Evolutionary conservation across 2,113 vertebrate genomes (phyloP).

Genomic region (Lasiurus cinereus): DNA sequence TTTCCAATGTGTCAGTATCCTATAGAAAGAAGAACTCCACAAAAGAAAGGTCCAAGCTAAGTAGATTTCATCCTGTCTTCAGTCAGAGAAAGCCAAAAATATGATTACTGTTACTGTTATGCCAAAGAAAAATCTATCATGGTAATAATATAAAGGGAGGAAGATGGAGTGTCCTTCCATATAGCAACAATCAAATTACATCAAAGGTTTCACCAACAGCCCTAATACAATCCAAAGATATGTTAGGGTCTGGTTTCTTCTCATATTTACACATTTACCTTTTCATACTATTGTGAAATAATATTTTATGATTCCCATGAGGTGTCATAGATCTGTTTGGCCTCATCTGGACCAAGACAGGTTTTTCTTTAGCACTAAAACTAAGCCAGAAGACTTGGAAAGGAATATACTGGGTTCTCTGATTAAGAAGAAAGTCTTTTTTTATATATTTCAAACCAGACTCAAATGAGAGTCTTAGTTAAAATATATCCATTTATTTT

Average conservation of each 20-base stretch:
- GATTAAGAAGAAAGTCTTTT: constrained; percentile 25
- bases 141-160: constrained; percentile 15
- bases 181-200: neutral
- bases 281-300: neutral
- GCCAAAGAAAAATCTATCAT: neutral
- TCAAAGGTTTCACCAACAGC: neutral
- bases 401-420: neutral
- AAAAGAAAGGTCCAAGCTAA: neutral
- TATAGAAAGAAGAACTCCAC: neutral
- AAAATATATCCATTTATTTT: constrained; percentile 18
- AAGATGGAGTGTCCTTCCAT: neutral
- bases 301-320: constrained; percentile 16
- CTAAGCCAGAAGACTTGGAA: constrained; percentile 24
- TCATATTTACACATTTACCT: neutral
- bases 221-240: neutral
- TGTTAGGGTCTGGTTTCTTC: neutral
- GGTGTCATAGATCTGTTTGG: neutral
- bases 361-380: neutral
- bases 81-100: constrained; percentile 28
- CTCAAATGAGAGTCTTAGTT: neutral
- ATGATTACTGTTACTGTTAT: neutral
- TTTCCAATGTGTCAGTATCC: neutral
- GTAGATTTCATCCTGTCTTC: constrained; percentile 20
- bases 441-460: constrained; percentile 15
- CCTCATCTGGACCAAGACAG: neutral